phyloP scores from a whole-genome alignment of 2,797 vertebrate species.

The Megalops cyprinoides region DNA sequence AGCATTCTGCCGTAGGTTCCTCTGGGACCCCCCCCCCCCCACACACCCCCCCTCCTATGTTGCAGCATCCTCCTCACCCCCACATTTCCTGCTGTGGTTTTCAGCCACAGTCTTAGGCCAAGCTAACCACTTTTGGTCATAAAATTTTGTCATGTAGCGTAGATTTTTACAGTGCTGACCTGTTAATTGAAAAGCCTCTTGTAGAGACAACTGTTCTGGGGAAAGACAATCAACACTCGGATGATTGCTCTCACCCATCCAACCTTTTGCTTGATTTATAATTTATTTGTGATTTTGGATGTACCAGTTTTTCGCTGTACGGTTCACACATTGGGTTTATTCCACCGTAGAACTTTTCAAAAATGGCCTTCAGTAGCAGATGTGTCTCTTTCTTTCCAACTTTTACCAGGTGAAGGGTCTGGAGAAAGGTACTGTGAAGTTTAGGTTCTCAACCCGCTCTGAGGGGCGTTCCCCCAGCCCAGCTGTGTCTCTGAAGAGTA shows the following conservation, averaged over 20 bases:
- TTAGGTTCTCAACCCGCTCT: conserved; percentile 71
- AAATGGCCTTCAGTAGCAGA: too few relatives aligned
- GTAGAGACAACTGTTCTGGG: neutral
- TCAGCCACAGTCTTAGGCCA: neutral
- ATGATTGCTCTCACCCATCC: neutral
- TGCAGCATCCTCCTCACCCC: neutral
- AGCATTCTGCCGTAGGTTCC: conserved; percentile 5
- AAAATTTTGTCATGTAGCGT: neutral
- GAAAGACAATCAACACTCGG: neutral
- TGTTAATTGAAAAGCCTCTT: conserved; percentile 13
- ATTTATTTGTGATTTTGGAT: neutral
- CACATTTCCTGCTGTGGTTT: neutral
- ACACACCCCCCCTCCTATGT: too few relatives aligned
- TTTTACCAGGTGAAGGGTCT: conserved; percentile 64
- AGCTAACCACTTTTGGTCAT: neutral
- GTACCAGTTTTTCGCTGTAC: too few relatives aligned
- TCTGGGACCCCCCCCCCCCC: neutral
- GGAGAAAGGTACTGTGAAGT: conserved; percentile 77
- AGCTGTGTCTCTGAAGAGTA: conserved; percentile 47
- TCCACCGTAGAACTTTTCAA: too few relatives aligned
- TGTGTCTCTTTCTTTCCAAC: too few relatives aligned
- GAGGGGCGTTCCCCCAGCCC: conserved; percentile 62
- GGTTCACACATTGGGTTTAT: neutral
- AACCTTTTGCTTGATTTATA: conserved; percentile 19
- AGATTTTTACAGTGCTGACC: conserved; percentile 2